Percentiles rank a stretch among this genome's conserved stretches.
Conservation (phyloP, 2,888 invertebrate species). For the Cephus spinipes region DNA sequence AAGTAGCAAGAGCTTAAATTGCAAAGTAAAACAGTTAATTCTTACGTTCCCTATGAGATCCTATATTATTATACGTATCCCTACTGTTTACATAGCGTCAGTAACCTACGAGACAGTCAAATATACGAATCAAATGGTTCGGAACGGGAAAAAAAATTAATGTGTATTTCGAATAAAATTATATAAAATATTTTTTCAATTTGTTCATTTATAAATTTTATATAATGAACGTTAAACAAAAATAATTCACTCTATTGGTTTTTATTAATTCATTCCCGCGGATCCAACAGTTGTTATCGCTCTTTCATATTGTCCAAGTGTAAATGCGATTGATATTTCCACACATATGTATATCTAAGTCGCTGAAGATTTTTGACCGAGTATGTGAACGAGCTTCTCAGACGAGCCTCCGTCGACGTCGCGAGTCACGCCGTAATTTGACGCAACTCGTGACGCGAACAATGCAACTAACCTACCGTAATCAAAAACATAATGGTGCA, state of each 20-base stretch:
- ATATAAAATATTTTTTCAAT: background rate
- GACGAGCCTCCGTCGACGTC: conserved; percentile 21
- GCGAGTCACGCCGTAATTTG: conserved; percentile 11
- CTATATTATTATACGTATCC: background rate
- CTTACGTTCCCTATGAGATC: background rate
- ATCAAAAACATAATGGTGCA: conserved; percentile 63
- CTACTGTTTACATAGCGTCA: background rate
- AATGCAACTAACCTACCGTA: conserved; percentile 66
- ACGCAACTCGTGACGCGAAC: conserved; percentile 45
- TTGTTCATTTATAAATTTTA: background rate
- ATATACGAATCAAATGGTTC: background rate
- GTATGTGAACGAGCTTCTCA: background rate
- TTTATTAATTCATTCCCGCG: background rate
- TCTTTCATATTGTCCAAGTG: background rate
- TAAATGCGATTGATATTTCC: background rate
- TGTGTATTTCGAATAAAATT: background rate
- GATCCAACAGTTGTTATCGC: background rate
- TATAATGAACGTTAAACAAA: background rate
- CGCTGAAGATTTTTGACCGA: background rate
- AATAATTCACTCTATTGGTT: background rate
- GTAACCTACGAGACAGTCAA: background rate
- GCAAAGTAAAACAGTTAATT: background rate
- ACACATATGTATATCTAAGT: background rate
- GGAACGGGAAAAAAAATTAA: background rate
- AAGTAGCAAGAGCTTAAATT: background rate